Conservation (phyloP, 2,888 invertebrate species). For the Cenopis cana region DNA sequence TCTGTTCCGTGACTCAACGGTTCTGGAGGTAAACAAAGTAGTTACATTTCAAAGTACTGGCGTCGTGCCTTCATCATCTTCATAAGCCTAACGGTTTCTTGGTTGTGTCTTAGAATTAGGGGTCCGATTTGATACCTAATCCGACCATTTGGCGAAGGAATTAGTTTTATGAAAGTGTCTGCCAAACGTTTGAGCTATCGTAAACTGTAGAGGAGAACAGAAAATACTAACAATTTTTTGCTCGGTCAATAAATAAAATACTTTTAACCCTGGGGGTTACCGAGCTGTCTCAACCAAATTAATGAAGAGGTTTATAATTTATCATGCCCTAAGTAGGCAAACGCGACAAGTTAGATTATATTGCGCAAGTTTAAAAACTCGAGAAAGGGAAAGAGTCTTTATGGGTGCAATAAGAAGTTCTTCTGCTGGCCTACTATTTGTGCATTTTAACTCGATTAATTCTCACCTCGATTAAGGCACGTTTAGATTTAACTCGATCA, state of each 20-base stretch:
- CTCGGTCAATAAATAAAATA: not conserved
- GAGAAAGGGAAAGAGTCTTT: constrained; percentile 31
- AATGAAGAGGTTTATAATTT: constrained; percentile 22
- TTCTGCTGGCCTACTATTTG: constrained; percentile 30
- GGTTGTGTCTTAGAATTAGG: no score
- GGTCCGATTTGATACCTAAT: no score
- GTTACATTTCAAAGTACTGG: not conserved
- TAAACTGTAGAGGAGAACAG: no score
- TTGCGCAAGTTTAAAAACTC: constrained; percentile 33
- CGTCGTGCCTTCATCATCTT: no score
- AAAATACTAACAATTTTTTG: no score
- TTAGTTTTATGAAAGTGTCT: no score
- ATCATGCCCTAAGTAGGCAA: constrained; percentile 27
- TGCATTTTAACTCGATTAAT: not conserved
- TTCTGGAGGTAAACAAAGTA: constrained; percentile 14
- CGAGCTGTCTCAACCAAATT: constrained; percentile 3
- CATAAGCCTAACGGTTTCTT: no score
- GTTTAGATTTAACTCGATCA: no score
- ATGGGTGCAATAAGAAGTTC: constrained; percentile 33
- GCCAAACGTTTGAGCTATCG: no score
- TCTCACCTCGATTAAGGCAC: not conserved
- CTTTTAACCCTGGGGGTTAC: not conserved
- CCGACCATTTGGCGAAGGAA: no score
- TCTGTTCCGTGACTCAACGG: constrained; percentile 22
- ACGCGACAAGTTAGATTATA: constrained; percentile 42